Percentiles rank a stretch among this genome's conserved stretches.
These are phyloP conservation scores for Meteorus cinctellus DNA, from an alignment of 2,888 invertebrate genomes.

Conservation along the genomic window DNA sequence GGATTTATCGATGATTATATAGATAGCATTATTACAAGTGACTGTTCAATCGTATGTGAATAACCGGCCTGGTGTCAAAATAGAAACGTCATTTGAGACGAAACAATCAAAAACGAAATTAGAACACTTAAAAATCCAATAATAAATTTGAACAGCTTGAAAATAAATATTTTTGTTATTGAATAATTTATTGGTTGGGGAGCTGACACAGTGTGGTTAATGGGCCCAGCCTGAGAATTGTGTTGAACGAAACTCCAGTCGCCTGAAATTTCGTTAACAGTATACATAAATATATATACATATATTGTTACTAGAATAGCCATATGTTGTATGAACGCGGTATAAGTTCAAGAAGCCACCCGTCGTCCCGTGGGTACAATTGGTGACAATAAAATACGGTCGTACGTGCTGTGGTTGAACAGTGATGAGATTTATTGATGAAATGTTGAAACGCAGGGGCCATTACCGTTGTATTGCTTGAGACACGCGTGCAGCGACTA, in stretches of 20 bases:
- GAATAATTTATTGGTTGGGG: not conserved
- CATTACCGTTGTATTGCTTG: constrained; percentile 23
- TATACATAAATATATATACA: not conserved
- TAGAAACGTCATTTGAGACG: too few relatives aligned
- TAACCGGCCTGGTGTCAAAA: not conserved
- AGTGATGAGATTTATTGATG: constrained; percentile 34
- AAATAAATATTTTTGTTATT: not conserved
- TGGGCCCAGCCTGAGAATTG: not conserved
- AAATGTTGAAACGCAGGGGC: constrained; percentile 17
- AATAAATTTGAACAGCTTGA: not conserved
- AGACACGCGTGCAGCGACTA: constrained; percentile 13
- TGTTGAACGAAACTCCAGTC: not conserved
- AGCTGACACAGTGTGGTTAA: not conserved
- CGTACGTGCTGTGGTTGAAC: constrained; percentile 37
- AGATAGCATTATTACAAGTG: not conserved
- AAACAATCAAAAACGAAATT: not conserved
- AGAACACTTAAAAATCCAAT: not conserved
- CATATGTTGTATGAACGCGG: not conserved
- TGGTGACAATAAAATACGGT: constrained; percentile 24
- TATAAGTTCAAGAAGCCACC: constrained; percentile 16
- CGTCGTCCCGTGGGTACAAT: constrained; percentile 20
- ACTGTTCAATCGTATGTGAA: not conserved
- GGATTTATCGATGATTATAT: not conserved
- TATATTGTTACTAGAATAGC: constrained; percentile 4
- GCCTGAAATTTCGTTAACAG: not conserved